These are phyloP conservation scores for Chaenodraco wilsoni DNA, from an alignment of 2,797 vertebrate genomes.

Conservation along the genomic window DNA sequence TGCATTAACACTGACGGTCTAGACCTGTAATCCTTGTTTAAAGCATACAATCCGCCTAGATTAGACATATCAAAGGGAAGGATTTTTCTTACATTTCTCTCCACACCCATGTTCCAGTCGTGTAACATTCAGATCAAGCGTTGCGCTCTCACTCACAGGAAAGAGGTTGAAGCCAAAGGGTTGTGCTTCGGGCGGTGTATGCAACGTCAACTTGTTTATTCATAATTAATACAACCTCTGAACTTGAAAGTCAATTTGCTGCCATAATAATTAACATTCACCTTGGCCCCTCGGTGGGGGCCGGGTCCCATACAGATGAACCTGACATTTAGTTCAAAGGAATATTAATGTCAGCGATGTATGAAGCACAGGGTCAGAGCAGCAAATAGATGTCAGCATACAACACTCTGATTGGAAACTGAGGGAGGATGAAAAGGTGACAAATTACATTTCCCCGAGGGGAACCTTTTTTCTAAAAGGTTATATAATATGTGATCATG, in stretches of 20 bases:
- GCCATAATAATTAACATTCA: constrained; percentile 68
- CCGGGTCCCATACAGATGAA: constrained; percentile 38
- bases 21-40: background rate
- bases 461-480: constrained; percentile 12
- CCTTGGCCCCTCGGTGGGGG: constrained; percentile 52
- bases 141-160: constrained; percentile 6
- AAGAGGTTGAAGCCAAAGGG: background rate
- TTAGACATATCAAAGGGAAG: constrained; percentile 5
- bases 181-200: constrained; percentile 15
- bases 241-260: constrained; percentile 63
- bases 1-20: background rate
- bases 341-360: constrained; percentile 62
- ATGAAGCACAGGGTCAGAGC: constrained; percentile 41
- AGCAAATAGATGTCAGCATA: constrained; percentile 43
- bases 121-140: background rate
- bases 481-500: constrained; percentile 4
- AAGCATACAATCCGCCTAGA: background rate
- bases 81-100: background rate
- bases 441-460: constrained; percentile 35
- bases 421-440: constrained; percentile 51
- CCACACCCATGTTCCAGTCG: background rate
- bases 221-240: constrained; percentile 64
- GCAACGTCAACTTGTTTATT: constrained; percentile 33
- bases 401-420: constrained; percentile 38
- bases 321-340: constrained; percentile 74